These are phyloP conservation scores for Oxystoma pomonae DNA, from an alignment of 2,888 invertebrate species.

Conservation along the genomic window DNA sequence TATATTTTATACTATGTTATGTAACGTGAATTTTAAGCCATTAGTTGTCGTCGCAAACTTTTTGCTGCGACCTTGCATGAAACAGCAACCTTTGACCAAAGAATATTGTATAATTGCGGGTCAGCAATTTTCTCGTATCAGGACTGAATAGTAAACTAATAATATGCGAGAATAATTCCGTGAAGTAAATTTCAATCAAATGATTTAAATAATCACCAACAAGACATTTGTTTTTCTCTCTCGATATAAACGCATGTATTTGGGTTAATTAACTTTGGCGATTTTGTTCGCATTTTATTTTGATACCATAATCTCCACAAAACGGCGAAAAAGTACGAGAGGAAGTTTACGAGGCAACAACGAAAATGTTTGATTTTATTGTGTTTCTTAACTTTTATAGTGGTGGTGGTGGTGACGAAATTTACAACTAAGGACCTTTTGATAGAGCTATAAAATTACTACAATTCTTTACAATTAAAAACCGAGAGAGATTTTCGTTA, in stretches of 20 bases:
- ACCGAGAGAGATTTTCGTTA: conserved; percentile 7
- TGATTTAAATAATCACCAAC: conserved; percentile 2
- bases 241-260: not conserved
- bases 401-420: conserved; percentile 6
- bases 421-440: conserved; percentile 16
- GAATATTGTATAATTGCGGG: not conserved
- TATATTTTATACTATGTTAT: not conserved
- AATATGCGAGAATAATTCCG: not conserved
- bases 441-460: conserved; percentile 17
- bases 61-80: not conserved
- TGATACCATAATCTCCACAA: not conserved
- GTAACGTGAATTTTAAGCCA: not conserved
- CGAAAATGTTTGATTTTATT: not conserved
- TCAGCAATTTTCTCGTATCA: not conserved
- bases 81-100: not conserved
- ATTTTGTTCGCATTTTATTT: not conserved
- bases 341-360: conserved; percentile 1
- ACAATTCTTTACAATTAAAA: conserved; percentile 12
- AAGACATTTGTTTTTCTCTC: conserved; percentile 3
- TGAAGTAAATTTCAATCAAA: not conserved
- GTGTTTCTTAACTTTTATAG: conserved; percentile 1
- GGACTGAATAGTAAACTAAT: not conserved
- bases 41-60: not conserved
- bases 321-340: not conserved
- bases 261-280: conserved; percentile 2